A percentile compares a stretch with the other conserved stretches of the same genome.
These are phyloP conservation scores for Potamarius usumacintae DNA, from an alignment of 2,113 vertebrate species.

Conservation along the genomic window DNA sequence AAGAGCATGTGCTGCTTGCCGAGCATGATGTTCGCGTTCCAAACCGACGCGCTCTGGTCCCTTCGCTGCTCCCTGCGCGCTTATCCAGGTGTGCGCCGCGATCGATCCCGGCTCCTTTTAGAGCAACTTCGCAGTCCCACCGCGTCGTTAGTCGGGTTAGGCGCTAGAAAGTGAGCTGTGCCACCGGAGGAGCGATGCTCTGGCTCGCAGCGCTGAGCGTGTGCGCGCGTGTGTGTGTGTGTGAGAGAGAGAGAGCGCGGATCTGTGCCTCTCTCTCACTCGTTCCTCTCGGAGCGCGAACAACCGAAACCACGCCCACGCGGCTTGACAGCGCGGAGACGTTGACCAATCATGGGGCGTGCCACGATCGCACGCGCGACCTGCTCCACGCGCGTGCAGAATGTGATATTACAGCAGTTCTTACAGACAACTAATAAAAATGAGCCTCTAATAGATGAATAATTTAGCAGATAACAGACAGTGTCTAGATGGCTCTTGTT, in stretches of 20 bases:
- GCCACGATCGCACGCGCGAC: constrained; percentile 28
- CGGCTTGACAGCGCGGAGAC: constrained; percentile 46
- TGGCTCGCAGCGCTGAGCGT: not conserved
- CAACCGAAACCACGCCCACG: constrained; percentile 55
- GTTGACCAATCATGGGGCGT: constrained; percentile 50
- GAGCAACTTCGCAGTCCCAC: constrained; percentile 44
- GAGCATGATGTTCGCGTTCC: constrained; percentile 57
- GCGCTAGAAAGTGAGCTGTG: not conserved
- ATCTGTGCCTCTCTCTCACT: constrained; percentile 54
- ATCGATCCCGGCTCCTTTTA: constrained; percentile 47
- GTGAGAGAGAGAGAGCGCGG: constrained; percentile 38
- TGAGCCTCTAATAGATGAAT: not conserved
- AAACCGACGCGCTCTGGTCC: constrained; percentile 44
- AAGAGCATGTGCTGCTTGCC: constrained; percentile 58
- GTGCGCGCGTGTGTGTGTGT: not conserved
- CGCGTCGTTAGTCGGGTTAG: not conserved
- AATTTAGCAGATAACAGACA: not conserved
- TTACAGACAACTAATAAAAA: constrained; percentile 1
- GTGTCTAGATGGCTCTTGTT: not conserved
- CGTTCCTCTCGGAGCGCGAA: constrained; percentile 46
- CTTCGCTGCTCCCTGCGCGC: constrained; percentile 44
- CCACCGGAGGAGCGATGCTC: constrained; percentile 24
- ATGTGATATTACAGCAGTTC: not conserved
- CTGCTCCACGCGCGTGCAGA: not conserved
- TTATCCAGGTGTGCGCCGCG: constrained; percentile 57